Evolutionary conservation across 1,140 invertebrate genomes (phyloP), one percentile per base, ranked within the genome.

Genomic region (Cylas formicarius): DNA sequence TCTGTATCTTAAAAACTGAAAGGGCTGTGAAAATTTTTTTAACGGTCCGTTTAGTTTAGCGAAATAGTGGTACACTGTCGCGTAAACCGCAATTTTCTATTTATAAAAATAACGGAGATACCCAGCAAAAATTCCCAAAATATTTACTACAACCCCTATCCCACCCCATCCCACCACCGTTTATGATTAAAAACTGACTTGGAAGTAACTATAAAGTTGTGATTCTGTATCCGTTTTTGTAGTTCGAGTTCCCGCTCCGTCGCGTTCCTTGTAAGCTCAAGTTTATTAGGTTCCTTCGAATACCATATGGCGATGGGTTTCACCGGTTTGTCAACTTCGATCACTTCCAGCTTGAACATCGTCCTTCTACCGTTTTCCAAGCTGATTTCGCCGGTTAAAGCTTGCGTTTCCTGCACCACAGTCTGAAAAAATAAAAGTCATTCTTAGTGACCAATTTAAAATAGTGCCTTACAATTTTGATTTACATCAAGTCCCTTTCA

Each of bases 321-420:
- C 3, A 31, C 20, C 1, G 46, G 39, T n/a, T 31, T 42, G 13
- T 31, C 22, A 6, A 39, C 13, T 24, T 41, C 40, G n/a, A 40
- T 41, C 11, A 46, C 20, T 17, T 50, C 26, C 36, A 40, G 23
- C 10, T 6, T 31, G 19, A 48, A 50, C 21, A 11, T 17, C 18
- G 33, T 22, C 9, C 43, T 14, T 41, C 27, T 31, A 8, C 36
- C 40, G 31, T 36, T 34, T 18, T 45, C 7, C 68, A 42, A 0
- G 87, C 83, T 16, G 80, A 68, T 9, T 90, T 78, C 0, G 91
- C 81, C 9, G 9, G 40, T 39, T n/a, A 52, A 5, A 31, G 29
- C 34, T 13, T 48, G 24, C 23, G 19, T 70, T 27, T 78, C 80
- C 71, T 41, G 72, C 65, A 11, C 8, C 7, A 32, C 17, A 18